Evolutionary conservation across 2,888 invertebrate species (phyloP).

Genomic region (Macroteleia sp.): DNA sequence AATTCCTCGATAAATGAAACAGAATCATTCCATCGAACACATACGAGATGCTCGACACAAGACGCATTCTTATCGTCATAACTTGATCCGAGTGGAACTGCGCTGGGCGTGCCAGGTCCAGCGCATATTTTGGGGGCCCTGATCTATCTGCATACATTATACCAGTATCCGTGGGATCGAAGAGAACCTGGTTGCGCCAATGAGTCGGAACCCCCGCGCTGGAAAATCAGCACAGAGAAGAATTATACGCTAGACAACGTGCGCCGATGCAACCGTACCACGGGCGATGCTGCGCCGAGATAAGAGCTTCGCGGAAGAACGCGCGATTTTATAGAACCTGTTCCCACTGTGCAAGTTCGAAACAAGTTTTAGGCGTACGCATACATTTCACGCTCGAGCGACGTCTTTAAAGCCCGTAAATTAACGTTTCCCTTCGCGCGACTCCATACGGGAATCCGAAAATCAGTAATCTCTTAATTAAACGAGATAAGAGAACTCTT

Average conservation of each 20-base stretch:
- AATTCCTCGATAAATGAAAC: too few relatives aligned
- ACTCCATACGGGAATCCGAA: slow-evolving; percentile 70
- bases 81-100: background rate
- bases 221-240: slow-evolving; percentile 29
- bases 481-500: slow-evolving; percentile 38
- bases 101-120: background rate
- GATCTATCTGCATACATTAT: background rate
- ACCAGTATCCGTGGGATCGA: background rate
- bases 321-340: slow-evolving; percentile 82
- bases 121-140: slow-evolving; percentile 6
- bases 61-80: slow-evolving; percentile 24
- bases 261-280: slow-evolving; percentile 27
- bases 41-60: slow-evolving; percentile 20
- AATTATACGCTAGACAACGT: slow-evolving; percentile 33
- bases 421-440: slow-evolving; percentile 72
- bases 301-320: slow-evolving; percentile 78
- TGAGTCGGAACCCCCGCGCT: slow-evolving; percentile 33
- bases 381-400: slow-evolving; percentile 76
- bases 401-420: slow-evolving; percentile 78
- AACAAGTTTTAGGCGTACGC: slow-evolving; percentile 76
- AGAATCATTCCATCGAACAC: background rate
- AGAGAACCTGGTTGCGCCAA: slow-evolving; percentile 10
- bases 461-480: slow-evolving; percentile 78
- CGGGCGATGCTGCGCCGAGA: slow-evolving; percentile 67
- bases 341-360: slow-evolving; percentile 69